Evolutionary conservation across 2,797 vertebrate genomes (phyloP), one percentile per base, ranked within the genome.

Genomic region (Anabacerthia variegaticeps): DNA sequence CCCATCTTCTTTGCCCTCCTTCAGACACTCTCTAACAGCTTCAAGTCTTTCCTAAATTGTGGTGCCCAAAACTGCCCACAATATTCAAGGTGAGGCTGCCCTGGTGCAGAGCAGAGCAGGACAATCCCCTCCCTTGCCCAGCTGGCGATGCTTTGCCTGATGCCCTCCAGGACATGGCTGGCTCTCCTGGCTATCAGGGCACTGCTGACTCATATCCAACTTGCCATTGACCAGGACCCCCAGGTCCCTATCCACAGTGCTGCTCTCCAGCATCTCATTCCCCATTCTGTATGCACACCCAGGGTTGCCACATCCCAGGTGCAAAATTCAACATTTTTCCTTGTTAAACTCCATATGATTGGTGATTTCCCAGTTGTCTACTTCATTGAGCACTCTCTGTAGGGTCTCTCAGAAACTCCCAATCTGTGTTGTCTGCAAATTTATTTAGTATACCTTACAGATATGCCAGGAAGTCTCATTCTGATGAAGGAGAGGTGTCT

Each of bases 211-310:
- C 5, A 0, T 14, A 32, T 26, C 26, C 18, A 9, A 0, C 5
- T 44, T 6, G 1, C 1, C 4, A n/a, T 2, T 0, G 0, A 0
- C 22, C 30, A 72, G 48, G 9, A 66, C 7, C 15, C 10, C 1
- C 15, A 10, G 9, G 19, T 5, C 10, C 20, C 27, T 49, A 75
- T 68, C 32, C 1, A 0, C 1, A 0, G 17, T 2, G 2, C 9
- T 28, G 5, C 1, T 54, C 10, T 54, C 26, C 44, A 20, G n/a
- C 6, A 13, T 10, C 34, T 65, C 15, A 0, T 78, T 68, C 26
- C 26, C 19, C 46, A 37, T 20, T 37, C 46, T 51, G 26, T 30
- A 21, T 15, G 20, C 11, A 15, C 34, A 37, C 16, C 14, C 46
- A 68, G 34, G 6, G 20, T 37, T 68, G 14, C 10, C 10, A 9